Evolutionary conservation across 2,888 invertebrate species (phyloP).

Genomic region (Philereme vetulata): DNA sequence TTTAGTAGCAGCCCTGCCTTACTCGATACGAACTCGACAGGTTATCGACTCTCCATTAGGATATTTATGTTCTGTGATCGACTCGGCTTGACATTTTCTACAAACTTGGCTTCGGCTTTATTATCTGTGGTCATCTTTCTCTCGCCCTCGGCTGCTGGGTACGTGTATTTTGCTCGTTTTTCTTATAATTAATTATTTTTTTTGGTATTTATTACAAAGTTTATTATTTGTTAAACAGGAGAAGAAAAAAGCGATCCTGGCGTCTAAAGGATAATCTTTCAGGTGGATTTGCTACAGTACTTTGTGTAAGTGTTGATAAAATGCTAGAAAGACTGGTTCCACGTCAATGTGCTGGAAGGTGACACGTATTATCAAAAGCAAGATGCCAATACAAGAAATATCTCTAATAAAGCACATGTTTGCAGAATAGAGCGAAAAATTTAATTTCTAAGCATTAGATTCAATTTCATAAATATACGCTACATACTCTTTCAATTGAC

Average conservation of each 20-base stretch:
- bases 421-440: slow-evolving; percentile 3
- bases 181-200: slow-evolving; percentile 49
- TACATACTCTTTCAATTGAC: not conserved
- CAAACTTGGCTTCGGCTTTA: not conserved
- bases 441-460: not conserved
- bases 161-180: slow-evolving; percentile 57
- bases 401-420: slow-evolving; percentile 34
- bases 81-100: slow-evolving; percentile 6
- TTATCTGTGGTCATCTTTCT: slow-evolving; percentile 63
- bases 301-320: slow-evolving; percentile 70
- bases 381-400: slow-evolving; percentile 52
- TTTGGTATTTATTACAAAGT: slow-evolving; percentile 47
- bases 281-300: slow-evolving; percentile 81
- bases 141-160: slow-evolving; percentile 76
- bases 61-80: no score
- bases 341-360: slow-evolving; percentile 83
- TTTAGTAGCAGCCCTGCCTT: no score
- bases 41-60: no score
- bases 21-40: no score
- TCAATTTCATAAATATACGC: not conserved
- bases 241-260: slow-evolving; percentile 73
- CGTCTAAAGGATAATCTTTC: slow-evolving; percentile 70
- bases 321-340: slow-evolving; percentile 70
- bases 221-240: slow-evolving; percentile 64
- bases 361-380: slow-evolving; percentile 81